These are phyloP conservation scores for Agrilus planipennis DNA, from an alignment of 1,140 invertebrate species.

Conservation along the genomic window DNA sequence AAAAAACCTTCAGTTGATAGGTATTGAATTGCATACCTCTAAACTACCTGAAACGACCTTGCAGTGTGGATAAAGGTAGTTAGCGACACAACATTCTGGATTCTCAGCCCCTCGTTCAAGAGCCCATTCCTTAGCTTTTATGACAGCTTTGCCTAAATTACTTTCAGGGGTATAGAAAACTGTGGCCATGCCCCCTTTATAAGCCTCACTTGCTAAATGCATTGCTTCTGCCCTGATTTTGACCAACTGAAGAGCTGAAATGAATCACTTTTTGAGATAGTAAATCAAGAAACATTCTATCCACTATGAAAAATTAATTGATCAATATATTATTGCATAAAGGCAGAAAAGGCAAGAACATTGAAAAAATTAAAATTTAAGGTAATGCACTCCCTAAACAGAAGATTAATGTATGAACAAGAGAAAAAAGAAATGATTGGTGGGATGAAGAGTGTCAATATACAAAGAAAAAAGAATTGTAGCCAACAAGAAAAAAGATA, in stretches of 20 bases:
- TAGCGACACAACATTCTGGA: slow-evolving; percentile 73
- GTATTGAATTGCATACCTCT: slow-evolving; percentile 38
- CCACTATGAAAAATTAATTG: neutral
- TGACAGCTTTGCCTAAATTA: slow-evolving; percentile 45
- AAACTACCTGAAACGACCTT: slow-evolving; percentile 79
- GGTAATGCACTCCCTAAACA: too few relatives aligned
- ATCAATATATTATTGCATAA: neutral
- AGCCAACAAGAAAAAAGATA: too few relatives aligned
- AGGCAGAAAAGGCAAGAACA: neutral
- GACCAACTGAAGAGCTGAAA: slow-evolving; percentile 51
- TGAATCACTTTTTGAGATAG: slow-evolving; percentile 6
- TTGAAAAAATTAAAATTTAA: neutral
- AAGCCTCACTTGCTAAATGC: slow-evolving; percentile 66
- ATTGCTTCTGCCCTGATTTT: slow-evolving; percentile 73
- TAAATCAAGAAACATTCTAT: neutral
- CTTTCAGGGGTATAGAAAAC: slow-evolving; percentile 52
- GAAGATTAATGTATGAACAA: too few relatives aligned
- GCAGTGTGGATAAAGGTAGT: slow-evolving; percentile 76
- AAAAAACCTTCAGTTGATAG: neutral
- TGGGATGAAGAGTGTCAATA: too few relatives aligned
- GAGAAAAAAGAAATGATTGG: too few relatives aligned
- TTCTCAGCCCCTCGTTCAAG: slow-evolving; percentile 50
- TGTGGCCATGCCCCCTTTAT: slow-evolving; percentile 72
- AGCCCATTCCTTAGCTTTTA: slow-evolving; percentile 66
- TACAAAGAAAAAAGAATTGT: too few relatives aligned